Base-by-base conservation (phyloP, 2,797 vertebrate genomes). In the Pampus argenteus region DNA sequence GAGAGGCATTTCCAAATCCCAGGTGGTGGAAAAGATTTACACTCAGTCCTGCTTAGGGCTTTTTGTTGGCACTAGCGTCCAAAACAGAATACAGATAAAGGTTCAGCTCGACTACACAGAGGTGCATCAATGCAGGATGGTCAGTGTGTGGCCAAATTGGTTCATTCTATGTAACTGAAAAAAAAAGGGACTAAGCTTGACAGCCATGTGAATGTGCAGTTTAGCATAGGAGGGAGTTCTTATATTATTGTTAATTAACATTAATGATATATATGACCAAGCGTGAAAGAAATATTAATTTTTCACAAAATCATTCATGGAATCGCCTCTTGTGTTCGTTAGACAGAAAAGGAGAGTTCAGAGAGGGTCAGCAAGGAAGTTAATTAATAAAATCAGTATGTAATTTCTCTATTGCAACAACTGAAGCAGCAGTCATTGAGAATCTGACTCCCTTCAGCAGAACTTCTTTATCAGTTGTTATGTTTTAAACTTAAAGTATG, bases 1-100 rank as follows among this genome's bases (percentile, higher is more conserved):
- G 82, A 92, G 85, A 89, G 81, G 78, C 69, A 77, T 87, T 87
- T 86, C 66, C 45, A 79, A 91, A 85, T 88, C 90, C 86, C 88
- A 87, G 81, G 86, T 83, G 87, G 76, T 14, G 23, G 29, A 74
- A 81, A 87, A 79, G 57, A 84, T 74, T 74, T 79, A 34, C 49
- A 78, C 57, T 81, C 71, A 65, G 56, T 55, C 54, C 62, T 82
- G 75, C 82, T 48, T 38, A 18, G 57, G 75, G 70, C 76, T 75
- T 86, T 82, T 74, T 76, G 59, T 72, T 76, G 76, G 42, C 44
- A 28, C 60, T 65, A 65, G 44, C 59, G 78, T 63, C 55, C 64
- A 76, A 62, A 87, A 69, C 71, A 74, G 42, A 82, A 67, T 63
- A 51, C 62, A 62, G 57, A 80, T 74, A 78, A 84, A 90, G 71